Conservation (phyloP, 2,888 invertebrate species). For the Dioctria rufipes region DNA sequence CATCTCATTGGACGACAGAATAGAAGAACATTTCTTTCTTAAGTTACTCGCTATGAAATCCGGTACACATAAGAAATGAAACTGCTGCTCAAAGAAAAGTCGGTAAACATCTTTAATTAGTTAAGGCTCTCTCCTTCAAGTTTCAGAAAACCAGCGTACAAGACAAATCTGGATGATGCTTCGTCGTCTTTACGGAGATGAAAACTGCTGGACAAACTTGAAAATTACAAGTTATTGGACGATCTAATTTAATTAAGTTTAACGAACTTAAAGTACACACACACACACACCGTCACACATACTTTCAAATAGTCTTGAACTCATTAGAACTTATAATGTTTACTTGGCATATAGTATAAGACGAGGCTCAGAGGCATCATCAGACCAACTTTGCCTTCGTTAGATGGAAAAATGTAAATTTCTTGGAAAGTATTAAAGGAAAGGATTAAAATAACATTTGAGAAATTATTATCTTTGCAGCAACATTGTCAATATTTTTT, state of each 20-base stretch:
- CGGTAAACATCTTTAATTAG: slow-evolving; percentile 36
- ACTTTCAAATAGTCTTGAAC: too few species aligned
- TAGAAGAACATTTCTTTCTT: neutral
- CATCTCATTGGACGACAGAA: neutral
- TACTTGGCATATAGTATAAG: too few species aligned
- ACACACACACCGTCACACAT: neutral
- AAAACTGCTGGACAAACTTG: slow-evolving; percentile 41
- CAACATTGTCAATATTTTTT: too few species aligned
- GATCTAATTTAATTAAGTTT: slow-evolving; percentile 40
- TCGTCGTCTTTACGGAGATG: neutral
- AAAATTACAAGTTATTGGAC: slow-evolving; percentile 33
- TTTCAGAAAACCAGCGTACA: neutral
- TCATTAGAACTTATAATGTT: too few species aligned
- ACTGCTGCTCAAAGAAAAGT: neutral
- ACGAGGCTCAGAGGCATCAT: too few species aligned
- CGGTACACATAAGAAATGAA: neutral
- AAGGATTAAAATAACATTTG: too few species aligned
- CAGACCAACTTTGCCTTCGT: too few species aligned
- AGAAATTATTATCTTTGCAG: too few species aligned
- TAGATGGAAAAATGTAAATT: too few species aligned
- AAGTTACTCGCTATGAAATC: neutral
- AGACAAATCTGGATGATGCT: slow-evolving; percentile 20
- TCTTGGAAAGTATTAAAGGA: too few species aligned
- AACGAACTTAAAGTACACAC: slow-evolving; percentile 15
- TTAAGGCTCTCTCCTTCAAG: neutral